Conservation (phyloP, 2,888 invertebrate species). For the Protonemura montana region DNA sequence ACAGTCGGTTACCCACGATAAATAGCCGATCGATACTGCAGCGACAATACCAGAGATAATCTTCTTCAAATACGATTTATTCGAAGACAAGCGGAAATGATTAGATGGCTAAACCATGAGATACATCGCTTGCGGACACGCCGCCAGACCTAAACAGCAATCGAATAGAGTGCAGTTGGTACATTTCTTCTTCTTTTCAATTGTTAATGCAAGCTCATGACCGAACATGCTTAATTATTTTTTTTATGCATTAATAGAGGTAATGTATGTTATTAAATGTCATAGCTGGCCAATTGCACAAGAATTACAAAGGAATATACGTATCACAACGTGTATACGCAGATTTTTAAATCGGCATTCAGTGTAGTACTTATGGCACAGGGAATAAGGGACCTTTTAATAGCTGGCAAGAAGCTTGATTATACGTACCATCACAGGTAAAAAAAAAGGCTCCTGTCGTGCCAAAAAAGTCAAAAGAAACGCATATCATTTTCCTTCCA, state of each 20-base stretch:
- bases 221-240: neutral
- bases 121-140: neutral
- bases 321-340: neutral
- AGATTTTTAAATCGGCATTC: too few species aligned
- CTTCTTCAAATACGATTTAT: slow-evolving; percentile 7
- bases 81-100: neutral
- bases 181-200: neutral
- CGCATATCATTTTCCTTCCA: neutral
- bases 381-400: too few species aligned
- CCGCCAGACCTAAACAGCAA: neutral
- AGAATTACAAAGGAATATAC: neutral
- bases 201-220: neutral
- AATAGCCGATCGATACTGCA: neutral
- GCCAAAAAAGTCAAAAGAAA: neutral
- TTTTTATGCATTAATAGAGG: neutral
- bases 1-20: slow-evolving; percentile 7
- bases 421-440: too few species aligned
- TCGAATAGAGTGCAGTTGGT: neutral
- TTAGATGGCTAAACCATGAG: neutral
- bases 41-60: slow-evolving; percentile 12
- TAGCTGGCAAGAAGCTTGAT: neutral
- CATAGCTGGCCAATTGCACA: neutral
- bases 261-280: neutral
- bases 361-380: too few species aligned
- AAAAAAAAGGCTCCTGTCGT: too few species aligned